phyloP scores from a whole-genome alignment of 2,888 invertebrate species.

The Leptopterna dolabrata region DNA sequence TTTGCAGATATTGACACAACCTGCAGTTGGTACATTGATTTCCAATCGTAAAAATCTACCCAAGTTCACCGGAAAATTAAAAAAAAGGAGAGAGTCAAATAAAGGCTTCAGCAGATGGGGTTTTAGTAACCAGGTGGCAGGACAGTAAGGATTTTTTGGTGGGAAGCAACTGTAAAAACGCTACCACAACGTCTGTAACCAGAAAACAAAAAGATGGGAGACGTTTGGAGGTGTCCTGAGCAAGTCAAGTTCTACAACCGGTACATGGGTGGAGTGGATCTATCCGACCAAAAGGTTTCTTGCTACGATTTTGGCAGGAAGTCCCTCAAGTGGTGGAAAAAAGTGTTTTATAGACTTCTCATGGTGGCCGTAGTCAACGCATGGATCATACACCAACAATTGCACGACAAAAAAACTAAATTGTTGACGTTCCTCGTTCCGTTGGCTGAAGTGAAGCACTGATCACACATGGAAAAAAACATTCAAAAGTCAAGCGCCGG shows the following conservation, averaged over 20 bases:
- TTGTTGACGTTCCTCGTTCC: slow-evolving; percentile 55
- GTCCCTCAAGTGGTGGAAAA: too few species aligned
- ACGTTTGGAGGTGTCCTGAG: slow-evolving; percentile 61
- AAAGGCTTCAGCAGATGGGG: slow-evolving; percentile 50
- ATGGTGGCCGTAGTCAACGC: slow-evolving; percentile 63
- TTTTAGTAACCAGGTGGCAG: slow-evolving; percentile 63
- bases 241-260: slow-evolving; percentile 62
- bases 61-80: too few species aligned
- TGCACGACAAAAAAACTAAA: slow-evolving; percentile 29
- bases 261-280: slow-evolving; percentile 63
- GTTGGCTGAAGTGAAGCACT: slow-evolving; percentile 57
- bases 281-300: slow-evolving; percentile 63
- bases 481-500: slow-evolving; percentile 45
- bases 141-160: slow-evolving; percentile 64
- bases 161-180: too few species aligned
- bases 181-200: slow-evolving; percentile 43
- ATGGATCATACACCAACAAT: not conserved
- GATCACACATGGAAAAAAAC: too few species aligned
- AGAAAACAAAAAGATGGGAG: slow-evolving; percentile 64
- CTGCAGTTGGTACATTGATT: slow-evolving; percentile 62
- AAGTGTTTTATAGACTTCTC: slow-evolving; percentile 64
- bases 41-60: too few species aligned
- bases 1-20: slow-evolving; percentile 58
- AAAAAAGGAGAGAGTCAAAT: slow-evolving; percentile 33
- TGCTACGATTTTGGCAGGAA: slow-evolving; percentile 63